Percentiles rank a stretch among this genome's conserved stretches.
These are phyloP conservation scores for Polypedilum vanderplanki DNA, from an alignment of 1,140 invertebrate species.

Conservation along the genomic window DNA sequence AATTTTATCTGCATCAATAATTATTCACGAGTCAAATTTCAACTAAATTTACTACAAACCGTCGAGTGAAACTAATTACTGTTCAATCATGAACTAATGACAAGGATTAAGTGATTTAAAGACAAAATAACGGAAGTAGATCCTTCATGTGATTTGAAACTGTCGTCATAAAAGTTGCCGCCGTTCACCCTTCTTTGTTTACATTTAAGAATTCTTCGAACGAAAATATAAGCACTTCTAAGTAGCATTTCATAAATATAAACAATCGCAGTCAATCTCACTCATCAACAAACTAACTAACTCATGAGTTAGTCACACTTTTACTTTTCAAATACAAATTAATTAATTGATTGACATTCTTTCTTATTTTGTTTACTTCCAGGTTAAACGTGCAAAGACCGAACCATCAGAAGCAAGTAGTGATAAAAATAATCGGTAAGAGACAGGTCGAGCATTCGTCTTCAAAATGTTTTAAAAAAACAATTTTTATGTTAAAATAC, in stretches of 20 bases:
- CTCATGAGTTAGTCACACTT: background rate
- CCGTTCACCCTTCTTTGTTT: background rate
- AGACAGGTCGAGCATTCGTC: too few relatives aligned
- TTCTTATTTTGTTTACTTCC: conserved; percentile 36
- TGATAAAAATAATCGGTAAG: conserved; percentile 36
- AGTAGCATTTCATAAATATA: background rate
- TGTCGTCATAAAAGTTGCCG: conserved; percentile 35
- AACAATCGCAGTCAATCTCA: background rate
- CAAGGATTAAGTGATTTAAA: conserved; percentile 15
- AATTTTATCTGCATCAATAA: background rate
- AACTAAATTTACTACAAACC: background rate
- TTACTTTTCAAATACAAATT: conserved; percentile 14
- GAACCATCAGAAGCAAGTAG: conserved; percentile 45
- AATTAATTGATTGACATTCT: conserved; percentile 21
- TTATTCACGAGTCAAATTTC: background rate
- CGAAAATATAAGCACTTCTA: conserved; percentile 2
- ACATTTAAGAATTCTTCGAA: conserved; percentile 17
- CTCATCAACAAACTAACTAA: background rate
- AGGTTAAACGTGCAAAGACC: conserved; percentile 49
- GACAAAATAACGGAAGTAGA: background rate
- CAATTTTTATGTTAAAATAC: conserved; percentile 10
- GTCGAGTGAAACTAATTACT: conserved; percentile 7
- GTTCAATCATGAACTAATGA: background rate
- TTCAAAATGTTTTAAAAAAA: too few relatives aligned
- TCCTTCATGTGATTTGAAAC: background rate